These are phyloP conservation scores for Sebastes umbrosus DNA, from an alignment of 2,797 vertebrate genomes.

Conservation along the genomic window DNA sequence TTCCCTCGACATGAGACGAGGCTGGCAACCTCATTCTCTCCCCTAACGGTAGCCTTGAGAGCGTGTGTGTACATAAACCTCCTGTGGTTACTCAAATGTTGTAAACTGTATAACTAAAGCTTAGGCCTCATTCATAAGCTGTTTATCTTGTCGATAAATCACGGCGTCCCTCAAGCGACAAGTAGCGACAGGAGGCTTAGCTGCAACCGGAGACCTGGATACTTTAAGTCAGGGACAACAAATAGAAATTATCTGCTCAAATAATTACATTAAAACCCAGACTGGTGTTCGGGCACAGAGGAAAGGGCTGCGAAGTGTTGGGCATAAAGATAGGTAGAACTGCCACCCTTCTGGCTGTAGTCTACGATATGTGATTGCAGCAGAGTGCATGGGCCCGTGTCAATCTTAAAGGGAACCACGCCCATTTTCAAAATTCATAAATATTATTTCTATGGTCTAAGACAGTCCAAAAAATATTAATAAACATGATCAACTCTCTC, in stretches of 20 bases:
- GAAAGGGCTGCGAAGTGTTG: neutral
- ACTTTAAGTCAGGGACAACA: conserved; percentile 61
- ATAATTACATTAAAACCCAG: conserved; percentile 42
- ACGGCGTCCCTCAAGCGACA: conserved; percentile 72
- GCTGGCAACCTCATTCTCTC: conserved; percentile 68
- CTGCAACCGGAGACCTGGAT: conserved; percentile 47
- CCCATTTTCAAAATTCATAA: no score
- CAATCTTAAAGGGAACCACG: neutral
- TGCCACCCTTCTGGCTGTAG: neutral
- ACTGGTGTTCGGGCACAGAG: conserved; percentile 16
- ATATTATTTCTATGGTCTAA: no score
- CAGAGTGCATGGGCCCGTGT: neutral
- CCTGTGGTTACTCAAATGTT: conserved; percentile 82
- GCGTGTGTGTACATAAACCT: conserved; percentile 76
- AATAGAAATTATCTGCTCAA: conserved; percentile 61
- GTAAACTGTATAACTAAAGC: conserved; percentile 86
- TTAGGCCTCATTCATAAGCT: conserved; percentile 84
- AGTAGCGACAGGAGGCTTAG: conserved; percentile 68
- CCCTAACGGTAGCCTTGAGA: conserved; percentile 75
- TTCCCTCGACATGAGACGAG: conserved; percentile 64
- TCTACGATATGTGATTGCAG: neutral
- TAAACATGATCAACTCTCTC: no score
- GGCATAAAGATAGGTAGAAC: conserved; percentile 11
- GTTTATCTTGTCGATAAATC: conserved; percentile 86
- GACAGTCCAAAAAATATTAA: no score